A percentile compares a stretch with the other conserved stretches of the same genome.
phyloP scores from a whole-genome alignment of 2,888 invertebrate genomes.

The Caprella mutica region DNA sequence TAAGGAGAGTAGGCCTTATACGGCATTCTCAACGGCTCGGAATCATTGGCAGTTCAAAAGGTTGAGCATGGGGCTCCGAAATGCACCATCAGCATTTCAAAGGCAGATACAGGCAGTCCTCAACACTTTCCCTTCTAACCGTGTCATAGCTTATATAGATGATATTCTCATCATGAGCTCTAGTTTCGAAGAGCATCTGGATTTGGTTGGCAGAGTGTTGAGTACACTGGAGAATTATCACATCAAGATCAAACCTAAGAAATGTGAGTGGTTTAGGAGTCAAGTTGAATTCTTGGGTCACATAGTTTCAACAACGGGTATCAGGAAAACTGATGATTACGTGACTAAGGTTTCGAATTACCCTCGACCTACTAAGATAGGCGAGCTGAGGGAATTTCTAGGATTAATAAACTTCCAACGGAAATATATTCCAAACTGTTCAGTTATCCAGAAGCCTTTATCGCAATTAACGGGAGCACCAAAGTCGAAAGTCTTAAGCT shows the following conservation, averaged over 20 bases:
- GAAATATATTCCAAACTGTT: neutral
- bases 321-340: neutral
- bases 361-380: neutral
- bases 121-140: neutral
- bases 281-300: neutral
- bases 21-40: slow-evolving; percentile 1
- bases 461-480: neutral
- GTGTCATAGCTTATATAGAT: slow-evolving; percentile 2
- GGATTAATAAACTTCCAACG: neutral
- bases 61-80: neutral
- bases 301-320: neutral
- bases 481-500: neutral
- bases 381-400: neutral
- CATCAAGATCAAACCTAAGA: neutral
- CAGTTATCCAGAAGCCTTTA: neutral
- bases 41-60: slow-evolving; percentile 1
- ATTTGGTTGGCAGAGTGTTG: neutral
- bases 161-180: slow-evolving; percentile 1
- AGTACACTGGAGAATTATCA: neutral
- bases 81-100: slow-evolving; percentile 5
- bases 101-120: neutral
- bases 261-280: slow-evolving; percentile 4
- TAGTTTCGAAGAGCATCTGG: neutral
- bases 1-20: neutral
- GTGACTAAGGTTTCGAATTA: neutral